These are phyloP conservation scores for Macrotrachela quadricornifera DNA, from an alignment of 1,140 invertebrate genomes.

Conservation along the genomic window DNA sequence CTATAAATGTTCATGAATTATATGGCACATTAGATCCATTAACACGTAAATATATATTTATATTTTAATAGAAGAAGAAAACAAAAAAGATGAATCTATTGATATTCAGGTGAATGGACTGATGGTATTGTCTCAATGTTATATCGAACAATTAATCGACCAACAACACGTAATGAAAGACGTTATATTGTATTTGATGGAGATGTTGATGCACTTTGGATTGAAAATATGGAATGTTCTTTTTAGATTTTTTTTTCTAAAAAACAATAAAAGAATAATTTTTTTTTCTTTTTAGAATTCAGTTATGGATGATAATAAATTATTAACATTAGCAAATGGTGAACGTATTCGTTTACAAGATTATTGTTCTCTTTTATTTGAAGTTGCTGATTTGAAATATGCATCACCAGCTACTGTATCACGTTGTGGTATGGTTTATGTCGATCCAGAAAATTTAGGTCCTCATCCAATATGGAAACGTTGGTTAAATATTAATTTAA, in stretches of 20 bases:
- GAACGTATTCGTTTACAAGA: constrained; percentile 32
- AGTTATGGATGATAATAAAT: constrained; percentile 33
- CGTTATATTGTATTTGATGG: constrained; percentile 34
- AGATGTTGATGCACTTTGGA: constrained; percentile 32
- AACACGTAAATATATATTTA: constrained; percentile 17
- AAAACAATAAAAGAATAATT: too few species aligned
- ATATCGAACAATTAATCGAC: too few species aligned
- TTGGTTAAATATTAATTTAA: too few species aligned
- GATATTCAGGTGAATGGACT: too few species aligned
- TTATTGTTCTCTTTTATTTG: constrained; percentile 31
- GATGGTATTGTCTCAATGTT: too few species aligned
- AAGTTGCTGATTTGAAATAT: constrained; percentile 36
- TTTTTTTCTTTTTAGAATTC: constrained; percentile 16
- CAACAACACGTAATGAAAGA: constrained; percentile 3
- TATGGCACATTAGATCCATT: constrained; percentile 32
- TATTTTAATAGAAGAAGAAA: too few species aligned
- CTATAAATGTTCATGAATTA: constrained; percentile 31
- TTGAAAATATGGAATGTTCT: constrained; percentile 26
- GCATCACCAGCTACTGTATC: constrained; percentile 32
- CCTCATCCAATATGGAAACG: too few species aligned
- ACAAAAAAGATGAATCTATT: too few species aligned
- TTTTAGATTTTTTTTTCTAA: too few species aligned
- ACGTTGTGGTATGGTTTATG: constrained; percentile 32
- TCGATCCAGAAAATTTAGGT: constrained; percentile 17
- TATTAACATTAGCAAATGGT: constrained; percentile 31